phyloP scores from a whole-genome alignment of 2,888 invertebrate species.

The Hemicrepidius hirtus region DNA sequence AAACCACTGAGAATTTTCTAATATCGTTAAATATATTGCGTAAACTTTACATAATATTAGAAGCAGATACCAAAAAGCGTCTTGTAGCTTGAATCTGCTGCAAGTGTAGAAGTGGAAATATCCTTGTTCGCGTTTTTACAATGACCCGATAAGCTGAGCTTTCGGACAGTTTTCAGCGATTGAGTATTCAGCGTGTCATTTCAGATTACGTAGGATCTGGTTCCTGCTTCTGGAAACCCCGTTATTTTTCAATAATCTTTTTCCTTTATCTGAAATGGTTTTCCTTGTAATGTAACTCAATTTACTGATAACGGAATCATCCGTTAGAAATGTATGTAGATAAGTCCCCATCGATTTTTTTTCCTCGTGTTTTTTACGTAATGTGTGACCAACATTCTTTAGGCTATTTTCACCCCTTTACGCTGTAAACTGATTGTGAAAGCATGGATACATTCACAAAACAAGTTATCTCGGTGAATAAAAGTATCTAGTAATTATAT shows the following conservation, averaged over 20 bases:
- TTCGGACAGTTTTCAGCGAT: slow-evolving; percentile 57
- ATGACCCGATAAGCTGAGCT: slow-evolving; percentile 57
- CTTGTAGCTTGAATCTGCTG: slow-evolving; percentile 23
- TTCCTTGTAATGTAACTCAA: slow-evolving; percentile 58
- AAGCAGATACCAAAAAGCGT: slow-evolving; percentile 7
- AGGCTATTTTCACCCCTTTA: too few species aligned
- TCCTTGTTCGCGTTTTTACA: slow-evolving; percentile 53
- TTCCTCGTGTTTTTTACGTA: background rate
- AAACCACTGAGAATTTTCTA: too few species aligned
- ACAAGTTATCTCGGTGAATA: too few species aligned
- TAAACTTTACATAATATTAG: background rate
- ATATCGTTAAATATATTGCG: slow-evolving; percentile 1
- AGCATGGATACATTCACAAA: too few species aligned
- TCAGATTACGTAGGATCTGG: slow-evolving; percentile 58
- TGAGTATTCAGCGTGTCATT: slow-evolving; percentile 57
- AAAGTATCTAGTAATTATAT: too few species aligned
- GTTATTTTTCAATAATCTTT: slow-evolving; percentile 61
- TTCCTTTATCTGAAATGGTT: slow-evolving; percentile 58
- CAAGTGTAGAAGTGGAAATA: slow-evolving; percentile 33
- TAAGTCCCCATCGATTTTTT: slow-evolving; percentile 26
- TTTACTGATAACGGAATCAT: slow-evolving; percentile 49
- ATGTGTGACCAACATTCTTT: background rate
- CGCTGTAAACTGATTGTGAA: too few species aligned
- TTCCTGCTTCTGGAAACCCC: slow-evolving; percentile 54
- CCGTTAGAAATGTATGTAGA: slow-evolving; percentile 35